Conservation (phyloP, 2,113 vertebrate species). For the Stictonetta naevosa region DNA sequence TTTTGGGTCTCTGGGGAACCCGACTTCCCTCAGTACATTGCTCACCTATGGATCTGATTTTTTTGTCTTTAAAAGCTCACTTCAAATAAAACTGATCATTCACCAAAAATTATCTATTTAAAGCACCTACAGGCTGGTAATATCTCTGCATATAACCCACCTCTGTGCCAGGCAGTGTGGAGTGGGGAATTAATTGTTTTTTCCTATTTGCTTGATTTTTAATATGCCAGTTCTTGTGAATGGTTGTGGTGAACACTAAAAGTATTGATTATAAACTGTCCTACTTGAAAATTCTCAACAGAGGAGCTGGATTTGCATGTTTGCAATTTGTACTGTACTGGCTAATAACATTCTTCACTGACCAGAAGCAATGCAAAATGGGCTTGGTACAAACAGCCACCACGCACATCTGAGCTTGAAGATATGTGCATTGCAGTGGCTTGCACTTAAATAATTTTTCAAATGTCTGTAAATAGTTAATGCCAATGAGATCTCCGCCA, state of each 20-base stretch:
- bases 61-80: not conserved
- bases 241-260: not conserved
- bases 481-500: not conserved
- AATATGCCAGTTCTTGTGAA: not conserved
- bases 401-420: not conserved
- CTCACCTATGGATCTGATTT: not conserved
- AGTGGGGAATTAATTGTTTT: not conserved
- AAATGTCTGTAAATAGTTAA: not conserved
- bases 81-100: not conserved
- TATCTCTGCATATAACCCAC: not conserved
- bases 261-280: not conserved
- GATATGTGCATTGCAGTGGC: not conserved
- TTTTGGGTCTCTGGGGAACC: not conserved
- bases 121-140: not conserved
- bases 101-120: not conserved
- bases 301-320: not conserved
- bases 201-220: not conserved
- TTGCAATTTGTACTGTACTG: not conserved
- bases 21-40: accelerated
- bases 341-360: not conserved
- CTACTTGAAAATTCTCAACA: not conserved
- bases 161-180: not conserved
- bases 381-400: not conserved
- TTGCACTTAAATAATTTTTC: not conserved
- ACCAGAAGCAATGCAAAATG: not conserved